phyloP scores from a whole-genome alignment of 2,888 invertebrate genomes.

The Alitta virens region DNA sequence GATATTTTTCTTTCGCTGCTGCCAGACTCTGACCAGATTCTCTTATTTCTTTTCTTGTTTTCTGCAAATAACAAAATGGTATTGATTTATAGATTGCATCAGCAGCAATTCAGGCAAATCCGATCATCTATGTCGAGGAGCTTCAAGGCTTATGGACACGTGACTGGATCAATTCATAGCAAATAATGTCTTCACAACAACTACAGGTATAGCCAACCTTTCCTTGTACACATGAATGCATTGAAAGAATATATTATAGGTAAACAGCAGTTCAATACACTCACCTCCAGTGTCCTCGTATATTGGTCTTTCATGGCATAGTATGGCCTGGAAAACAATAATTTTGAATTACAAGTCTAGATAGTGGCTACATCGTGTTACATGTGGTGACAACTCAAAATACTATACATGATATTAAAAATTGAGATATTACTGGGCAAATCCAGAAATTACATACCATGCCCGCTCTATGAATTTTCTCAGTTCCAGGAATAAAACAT shows the following conservation, averaged over 20 bases:
- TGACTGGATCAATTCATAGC: too few species aligned
- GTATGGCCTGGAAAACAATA: slow-evolving; percentile 9
- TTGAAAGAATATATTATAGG: too few species aligned
- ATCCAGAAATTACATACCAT: neutral
- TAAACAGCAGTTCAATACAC: neutral
- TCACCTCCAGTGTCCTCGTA: slow-evolving; percentile 3
- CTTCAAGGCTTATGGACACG: too few species aligned
- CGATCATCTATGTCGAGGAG: too few species aligned
- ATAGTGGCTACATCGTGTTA: too few species aligned
- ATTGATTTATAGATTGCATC: neutral
- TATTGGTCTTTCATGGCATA: slow-evolving; percentile 11
- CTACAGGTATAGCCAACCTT: too few species aligned
- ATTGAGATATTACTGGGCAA: too few species aligned
- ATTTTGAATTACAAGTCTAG: neutral
- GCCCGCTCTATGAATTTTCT: slow-evolving; percentile 1
- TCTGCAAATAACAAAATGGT: neutral
- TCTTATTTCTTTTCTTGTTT: neutral
- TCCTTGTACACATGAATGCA: too few species aligned
- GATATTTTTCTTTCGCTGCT: slow-evolving; percentile 13
- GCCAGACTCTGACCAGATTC: slow-evolving; percentile 1
- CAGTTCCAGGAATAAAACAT: neutral
- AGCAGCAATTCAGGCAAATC: too few species aligned
- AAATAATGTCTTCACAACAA: too few species aligned
- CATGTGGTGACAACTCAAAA: too few species aligned
- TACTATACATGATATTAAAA: too few species aligned